Base-by-base conservation (phyloP, 2,888 invertebrate species). In the Scaptomyza parva region DNA sequence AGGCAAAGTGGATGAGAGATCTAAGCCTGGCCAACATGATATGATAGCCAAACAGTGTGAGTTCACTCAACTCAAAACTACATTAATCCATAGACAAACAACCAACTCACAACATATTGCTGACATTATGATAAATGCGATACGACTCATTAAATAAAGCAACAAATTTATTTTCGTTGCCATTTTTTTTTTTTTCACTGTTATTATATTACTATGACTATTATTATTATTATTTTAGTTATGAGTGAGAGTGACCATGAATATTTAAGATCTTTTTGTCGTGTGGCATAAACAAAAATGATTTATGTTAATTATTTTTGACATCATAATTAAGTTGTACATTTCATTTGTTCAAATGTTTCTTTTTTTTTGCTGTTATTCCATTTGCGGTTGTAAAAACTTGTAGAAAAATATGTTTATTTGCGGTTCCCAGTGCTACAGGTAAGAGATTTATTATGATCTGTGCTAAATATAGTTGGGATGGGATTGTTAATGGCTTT, bases 131-230 rank as follows among this genome's bases (percentile, higher is more conserved):
- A 83, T 81, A 73, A 85, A 83, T 87, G 82, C 64, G 76, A 61
- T 26, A 53, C 51, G 62, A 69, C 76, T 81, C 87, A 85, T 87
- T 85, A 85, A 87, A 78, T 85, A 62, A 68, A 54, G 55, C 69
- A 28, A 35, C 26, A 57, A 35, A 59, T 1, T 17, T 45, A 43
- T 48, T 52, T 58, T 63, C 6, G 2, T 68, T 70, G 33, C 48
- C 47, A 52, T 9, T 52, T 45, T 43, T 24, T 52, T 45, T 44
- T 45, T 44, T 53, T 54, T 53, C 22, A 50, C 26, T 48, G 28
- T 53, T 50, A 22, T 57, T 52, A 28, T 37, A n/a, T n/a, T n/a
- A n/a, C n/a, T n/a, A n/a, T n/a, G n/a, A n/a, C n/a, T 54, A 39
- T 30, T 52, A 43, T 44, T 28, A 35, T 17, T 30, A 50, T 47